phyloP scores from a whole-genome alignment of 2,113 vertebrate species.

The Elanoides forficatus region DNA sequence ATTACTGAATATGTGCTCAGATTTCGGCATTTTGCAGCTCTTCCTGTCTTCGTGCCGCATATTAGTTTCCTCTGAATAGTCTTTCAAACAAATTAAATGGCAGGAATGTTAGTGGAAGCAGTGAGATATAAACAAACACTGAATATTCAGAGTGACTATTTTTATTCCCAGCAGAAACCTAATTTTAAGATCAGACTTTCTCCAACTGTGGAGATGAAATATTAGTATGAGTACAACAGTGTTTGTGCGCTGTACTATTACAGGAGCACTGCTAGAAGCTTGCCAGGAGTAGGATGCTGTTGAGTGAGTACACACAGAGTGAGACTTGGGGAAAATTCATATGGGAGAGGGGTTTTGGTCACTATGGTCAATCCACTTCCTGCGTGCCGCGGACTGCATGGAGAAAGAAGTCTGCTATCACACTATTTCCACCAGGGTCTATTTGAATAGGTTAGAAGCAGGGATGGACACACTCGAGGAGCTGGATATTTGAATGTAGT shows the following conservation, averaged over 20 bases:
- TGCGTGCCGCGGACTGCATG: neutral
- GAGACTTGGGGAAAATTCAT: neutral
- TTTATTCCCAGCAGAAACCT: constrained; percentile 40
- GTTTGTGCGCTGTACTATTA: neutral
- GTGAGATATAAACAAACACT: constrained; percentile 45
- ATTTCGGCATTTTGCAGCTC: neutral
- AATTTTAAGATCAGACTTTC: constrained; percentile 31
- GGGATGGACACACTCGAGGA: neutral
- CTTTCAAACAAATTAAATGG: constrained; percentile 46
- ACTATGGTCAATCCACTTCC: neutral
- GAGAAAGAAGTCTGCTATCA: neutral
- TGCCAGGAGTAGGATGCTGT: neutral
- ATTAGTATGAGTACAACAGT: neutral
- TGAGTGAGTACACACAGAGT: neutral
- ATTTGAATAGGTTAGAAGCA: neutral
- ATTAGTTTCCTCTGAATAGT: constrained; percentile 31
- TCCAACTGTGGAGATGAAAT: neutral
- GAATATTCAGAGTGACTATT: constrained; percentile 52
- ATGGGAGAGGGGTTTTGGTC: neutral
- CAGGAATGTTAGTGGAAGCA: constrained; percentile 34
- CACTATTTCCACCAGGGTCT: neutral
- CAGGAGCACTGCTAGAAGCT: neutral
- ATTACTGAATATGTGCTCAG: neutral
- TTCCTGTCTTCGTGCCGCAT: constrained; percentile 8
- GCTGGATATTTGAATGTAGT: neutral